These are phyloP conservation scores for Diploptera punctata DNA, from an alignment of 2,888 invertebrate genomes.

Conservation along the genomic window DNA sequence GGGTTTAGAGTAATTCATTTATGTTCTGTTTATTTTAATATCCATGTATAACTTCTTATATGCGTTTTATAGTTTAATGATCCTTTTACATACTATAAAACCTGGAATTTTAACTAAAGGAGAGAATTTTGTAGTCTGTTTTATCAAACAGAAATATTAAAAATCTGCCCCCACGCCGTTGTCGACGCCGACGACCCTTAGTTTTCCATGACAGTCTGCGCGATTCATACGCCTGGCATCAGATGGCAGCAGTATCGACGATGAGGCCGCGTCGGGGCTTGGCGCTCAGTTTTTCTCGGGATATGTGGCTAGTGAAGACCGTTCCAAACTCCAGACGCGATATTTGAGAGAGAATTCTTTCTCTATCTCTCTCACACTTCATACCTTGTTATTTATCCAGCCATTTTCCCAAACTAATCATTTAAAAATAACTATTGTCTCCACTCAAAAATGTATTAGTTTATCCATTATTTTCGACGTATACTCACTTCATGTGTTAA, in stretches of 20 bases:
- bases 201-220: background rate
- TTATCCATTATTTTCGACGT: too few species aligned
- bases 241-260: constrained; percentile 19
- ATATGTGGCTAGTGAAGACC: constrained; percentile 22
- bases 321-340: constrained; percentile 5
- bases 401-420: too few species aligned
- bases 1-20: too few species aligned
- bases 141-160: background rate
- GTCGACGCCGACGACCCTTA: background rate
- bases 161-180: background rate
- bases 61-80: too few species aligned
- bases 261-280: background rate
- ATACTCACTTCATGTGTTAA: too few species aligned
- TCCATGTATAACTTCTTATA: too few species aligned
- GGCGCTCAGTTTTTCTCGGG: constrained; percentile 31
- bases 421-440: too few species aligned
- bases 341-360: background rate
- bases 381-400: too few species aligned
- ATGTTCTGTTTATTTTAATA: too few species aligned
- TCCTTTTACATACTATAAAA: too few species aligned
- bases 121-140: background rate
- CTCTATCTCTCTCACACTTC: background rate
- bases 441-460: too few species aligned
- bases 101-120: too few species aligned
- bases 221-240: background rate